Evolutionary conservation across 1,140 invertebrate species (phyloP).

Genomic region (Pseudomyrmex concolor): DNA sequence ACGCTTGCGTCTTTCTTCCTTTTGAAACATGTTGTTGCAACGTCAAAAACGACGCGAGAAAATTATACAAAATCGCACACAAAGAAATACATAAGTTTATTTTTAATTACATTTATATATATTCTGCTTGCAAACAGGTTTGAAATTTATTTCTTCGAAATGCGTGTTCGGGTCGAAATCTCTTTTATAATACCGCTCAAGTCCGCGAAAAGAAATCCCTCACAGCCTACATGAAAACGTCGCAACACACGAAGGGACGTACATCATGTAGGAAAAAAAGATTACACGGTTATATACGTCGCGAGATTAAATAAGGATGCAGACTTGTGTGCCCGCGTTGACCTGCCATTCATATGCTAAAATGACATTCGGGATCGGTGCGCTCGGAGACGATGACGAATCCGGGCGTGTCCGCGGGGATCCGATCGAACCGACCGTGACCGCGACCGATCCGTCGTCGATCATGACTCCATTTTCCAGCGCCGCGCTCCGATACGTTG

Average conservation of each 20-base stretch:
- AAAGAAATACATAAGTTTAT: too few relatives aligned
- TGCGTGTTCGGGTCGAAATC: not conserved
- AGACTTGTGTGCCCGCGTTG: conserved; percentile 27
- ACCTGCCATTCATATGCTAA: conserved; percentile 55
- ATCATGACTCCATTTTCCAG: conserved; percentile 70
- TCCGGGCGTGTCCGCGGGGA: conserved; percentile 71
- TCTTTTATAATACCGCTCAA: not conserved
- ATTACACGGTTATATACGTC: conserved; percentile 6
- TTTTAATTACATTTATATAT: too few relatives aligned
- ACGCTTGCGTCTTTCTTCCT: not conserved
- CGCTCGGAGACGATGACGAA: conserved; percentile 71
- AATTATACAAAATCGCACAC: not conserved
- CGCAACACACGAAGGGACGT: conserved; percentile 24
- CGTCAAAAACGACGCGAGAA: not conserved
- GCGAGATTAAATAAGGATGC: conserved; percentile 39
- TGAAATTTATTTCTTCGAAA: too few relatives aligned
- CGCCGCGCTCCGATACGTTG: conserved; percentile 53
- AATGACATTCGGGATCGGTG: conserved; percentile 62
- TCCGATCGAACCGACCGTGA: conserved; percentile 57
- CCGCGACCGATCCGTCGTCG: conserved; percentile 56
- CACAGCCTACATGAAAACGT: conserved; percentile 30
- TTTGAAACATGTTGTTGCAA: not conserved
- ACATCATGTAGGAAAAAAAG: conserved; percentile 1
- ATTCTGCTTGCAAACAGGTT: too few relatives aligned
- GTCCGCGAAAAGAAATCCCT: conserved; percentile 13